phyloP scores from a whole-genome alignment of 2,113 vertebrate genomes.

The Psilopsiagon aurifrons region DNA sequence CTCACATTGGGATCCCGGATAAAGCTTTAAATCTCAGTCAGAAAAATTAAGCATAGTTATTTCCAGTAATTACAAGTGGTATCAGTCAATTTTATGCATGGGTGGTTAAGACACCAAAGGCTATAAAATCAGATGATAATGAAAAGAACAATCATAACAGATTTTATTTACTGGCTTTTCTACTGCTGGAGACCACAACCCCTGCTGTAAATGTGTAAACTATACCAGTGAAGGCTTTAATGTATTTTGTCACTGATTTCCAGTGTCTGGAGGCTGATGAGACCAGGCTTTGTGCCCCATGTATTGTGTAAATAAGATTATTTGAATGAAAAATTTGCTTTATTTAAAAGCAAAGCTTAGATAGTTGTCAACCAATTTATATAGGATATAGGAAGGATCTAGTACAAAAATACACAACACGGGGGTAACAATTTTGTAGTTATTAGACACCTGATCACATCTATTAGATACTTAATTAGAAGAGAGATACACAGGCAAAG shows the following conservation, averaged over 20 bases:
- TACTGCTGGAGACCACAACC: conserved; percentile 46
- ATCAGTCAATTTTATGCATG: conserved; percentile 60
- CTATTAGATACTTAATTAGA: background rate
- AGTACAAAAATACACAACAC: background rate
- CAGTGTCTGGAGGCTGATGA: conserved; percentile 8
- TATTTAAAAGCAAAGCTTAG: conserved; percentile 28
- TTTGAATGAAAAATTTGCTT: conserved; percentile 38
- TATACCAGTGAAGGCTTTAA: conserved; percentile 55
- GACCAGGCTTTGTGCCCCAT: conserved; percentile 18
- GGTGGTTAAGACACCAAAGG: conserved; percentile 41
- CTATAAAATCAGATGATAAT: conserved; percentile 66
- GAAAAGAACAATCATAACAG: conserved; percentile 60
- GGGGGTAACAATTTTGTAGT: background rate
- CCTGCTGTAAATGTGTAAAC: conserved; percentile 58
- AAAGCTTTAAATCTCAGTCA: conserved; percentile 11
- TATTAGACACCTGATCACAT: background rate
- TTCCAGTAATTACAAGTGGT: conserved; percentile 59
- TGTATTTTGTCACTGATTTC: conserved; percentile 37
- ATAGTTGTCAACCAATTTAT: conserved; percentile 46
- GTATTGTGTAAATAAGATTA: conserved; percentile 61
- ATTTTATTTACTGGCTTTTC: conserved; percentile 67
- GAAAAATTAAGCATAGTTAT: conserved; percentile 55
- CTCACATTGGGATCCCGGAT: background rate
- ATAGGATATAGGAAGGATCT: conserved; percentile 29
- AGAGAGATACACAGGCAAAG: background rate